Evolutionary conservation across 2,797 vertebrate genomes (phyloP), one percentile per base, ranked within the genome.

Genomic region (Numenius phaeopus): DNA sequence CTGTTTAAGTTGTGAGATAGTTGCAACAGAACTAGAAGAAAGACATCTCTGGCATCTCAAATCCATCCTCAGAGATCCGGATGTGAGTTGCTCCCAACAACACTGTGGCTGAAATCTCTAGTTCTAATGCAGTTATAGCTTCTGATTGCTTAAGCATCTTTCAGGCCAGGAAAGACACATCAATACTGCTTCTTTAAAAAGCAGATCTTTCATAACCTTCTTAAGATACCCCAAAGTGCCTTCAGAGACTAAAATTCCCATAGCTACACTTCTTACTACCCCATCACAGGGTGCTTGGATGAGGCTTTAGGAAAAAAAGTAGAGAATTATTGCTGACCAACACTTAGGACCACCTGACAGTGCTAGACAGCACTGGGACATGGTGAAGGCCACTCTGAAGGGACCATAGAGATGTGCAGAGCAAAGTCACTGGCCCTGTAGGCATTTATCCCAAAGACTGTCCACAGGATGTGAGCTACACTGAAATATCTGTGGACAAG

Each of bases 391-490:
- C 32, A 32, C 26, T 73, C 55, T 83, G 15, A 23, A 59, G 37
- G 40, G 21, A 40, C 27, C 10, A 16, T 34, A 61, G 79, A 54
- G 10, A 10, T n/a, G 10, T 40, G 24, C 20, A 79, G 19, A 79
- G 34, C 27, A 14, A 67, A 69, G 30, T 39, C 50, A 65, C 30
- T 34, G 57, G 7, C 30, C 22, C 32, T 65, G 32, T 19, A 29
- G 52, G 8, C 10, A 27, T 52, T 66, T 77, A 67, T 54, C 30
- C 49, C 15, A 39, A 64, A 65, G 32, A 34, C 27, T 16, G 12
- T 62, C 7, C 14, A 16, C 15, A 34, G 55, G 32, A 66, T 0
- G 0, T 0, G 4, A 77, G 40, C 27, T 39, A 49, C 57, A 75
- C 39, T 17, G 16, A 90, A 79, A 40, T 70, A 29, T 15, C 34